These are phyloP conservation scores for Cygnus atratus DNA, from an alignment of 2,113 vertebrate species.

Conservation along the genomic window DNA sequence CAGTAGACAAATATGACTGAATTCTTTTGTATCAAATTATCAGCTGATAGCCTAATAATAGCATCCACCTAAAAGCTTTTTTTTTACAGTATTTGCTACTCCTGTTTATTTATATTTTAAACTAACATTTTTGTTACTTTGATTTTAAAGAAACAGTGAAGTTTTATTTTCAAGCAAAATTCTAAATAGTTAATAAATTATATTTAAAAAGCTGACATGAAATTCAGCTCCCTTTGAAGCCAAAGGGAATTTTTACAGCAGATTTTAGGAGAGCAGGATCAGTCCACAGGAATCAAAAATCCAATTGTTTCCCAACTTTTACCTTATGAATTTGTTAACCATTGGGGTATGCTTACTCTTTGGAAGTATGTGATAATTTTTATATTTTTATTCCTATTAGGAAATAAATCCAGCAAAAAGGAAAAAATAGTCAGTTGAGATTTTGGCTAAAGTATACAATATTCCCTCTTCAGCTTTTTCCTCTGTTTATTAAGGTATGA, in stretches of 20 bases:
- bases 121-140: neutral
- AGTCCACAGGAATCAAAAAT: neutral
- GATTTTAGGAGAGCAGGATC: neutral
- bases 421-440: neutral
- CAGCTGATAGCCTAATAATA: neutral
- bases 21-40: slow-evolving; percentile 21
- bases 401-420: slow-evolving; percentile 1
- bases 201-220: neutral
- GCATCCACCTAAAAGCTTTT: slow-evolving; percentile 5
- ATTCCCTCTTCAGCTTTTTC: neutral
- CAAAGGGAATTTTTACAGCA: neutral
- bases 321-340: neutral
- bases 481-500: neutral
- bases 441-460: neutral
- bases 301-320: neutral
- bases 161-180: slow-evolving; percentile 13
- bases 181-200: neutral
- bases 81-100: neutral
- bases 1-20: neutral
- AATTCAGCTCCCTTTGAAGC: slow-evolving; percentile 4
- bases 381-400: neutral
- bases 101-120: neutral
- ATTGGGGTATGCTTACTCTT: neutral
- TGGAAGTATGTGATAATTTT: neutral
- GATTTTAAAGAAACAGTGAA: slow-evolving; percentile 6